Evolutionary conservation across 1,140 invertebrate genomes (phyloP).

Genomic region (Bilobella aurantiaca): DNA sequence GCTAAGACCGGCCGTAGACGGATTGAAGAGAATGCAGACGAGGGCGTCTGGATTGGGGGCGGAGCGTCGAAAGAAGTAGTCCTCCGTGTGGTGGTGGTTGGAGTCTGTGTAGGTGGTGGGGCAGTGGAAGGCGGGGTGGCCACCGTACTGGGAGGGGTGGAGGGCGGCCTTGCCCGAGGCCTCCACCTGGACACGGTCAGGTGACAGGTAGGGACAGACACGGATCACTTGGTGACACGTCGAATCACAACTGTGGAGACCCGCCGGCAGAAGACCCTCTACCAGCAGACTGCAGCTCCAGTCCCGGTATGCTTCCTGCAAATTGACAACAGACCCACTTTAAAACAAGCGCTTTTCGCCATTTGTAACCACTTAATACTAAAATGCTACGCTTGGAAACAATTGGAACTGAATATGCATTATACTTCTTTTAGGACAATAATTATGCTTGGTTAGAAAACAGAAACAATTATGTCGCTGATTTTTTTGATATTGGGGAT

Average conservation of each 20-base stretch:
- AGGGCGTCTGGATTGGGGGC: background rate
- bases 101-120: conserved; percentile 2
- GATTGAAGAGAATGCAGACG: conserved; percentile 9
- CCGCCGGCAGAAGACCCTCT: conserved; percentile 14
- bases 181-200: conserved; percentile 27
- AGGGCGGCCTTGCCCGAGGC: conserved; percentile 3
- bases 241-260: conserved; percentile 13
- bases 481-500: too few species aligned
- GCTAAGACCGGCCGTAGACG: background rate
- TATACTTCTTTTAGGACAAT: too few species aligned
- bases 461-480: too few species aligned
- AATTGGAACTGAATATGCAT: too few species aligned
- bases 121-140: conserved; percentile 35
- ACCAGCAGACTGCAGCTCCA: conserved; percentile 29
- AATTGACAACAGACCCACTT: background rate
- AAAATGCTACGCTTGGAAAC: too few species aligned
- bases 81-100: background rate
- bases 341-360: too few species aligned
- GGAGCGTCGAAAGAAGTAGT: conserved; percentile 7
- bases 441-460: too few species aligned
- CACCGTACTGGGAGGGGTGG: conserved; percentile 32
- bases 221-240: conserved; percentile 24
- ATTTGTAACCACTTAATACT: too few species aligned
- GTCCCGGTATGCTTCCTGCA: conserved; percentile 33
- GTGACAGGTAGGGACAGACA: conserved; percentile 32